phyloP scores from a whole-genome alignment of 1,140 invertebrate genomes.

The Pteromalus puparum region DNA sequence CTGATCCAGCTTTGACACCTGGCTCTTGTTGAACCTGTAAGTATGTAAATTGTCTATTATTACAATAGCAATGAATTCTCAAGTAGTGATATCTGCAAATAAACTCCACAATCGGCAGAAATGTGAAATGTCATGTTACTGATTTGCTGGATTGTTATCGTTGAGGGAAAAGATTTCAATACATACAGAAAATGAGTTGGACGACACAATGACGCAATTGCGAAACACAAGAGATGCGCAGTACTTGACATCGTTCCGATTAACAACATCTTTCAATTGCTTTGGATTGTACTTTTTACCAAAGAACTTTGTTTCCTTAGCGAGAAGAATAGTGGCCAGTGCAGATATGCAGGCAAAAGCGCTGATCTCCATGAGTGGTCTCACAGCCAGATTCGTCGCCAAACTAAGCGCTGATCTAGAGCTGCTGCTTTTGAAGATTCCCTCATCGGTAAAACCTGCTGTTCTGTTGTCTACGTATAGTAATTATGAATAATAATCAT shows the following conservation, averaged over 20 bases:
- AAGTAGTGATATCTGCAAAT: no score
- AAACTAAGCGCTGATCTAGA: slow-evolving; percentile 67
- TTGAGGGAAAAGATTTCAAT: slow-evolving; percentile 44
- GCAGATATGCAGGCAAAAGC: slow-evolving; percentile 71
- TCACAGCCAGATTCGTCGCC: slow-evolving; percentile 68
- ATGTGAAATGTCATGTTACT: no score
- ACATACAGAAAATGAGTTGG: slow-evolving; percentile 72
- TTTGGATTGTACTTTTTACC: slow-evolving; percentile 65
- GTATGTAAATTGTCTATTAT: background rate
- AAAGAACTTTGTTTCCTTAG: slow-evolving; percentile 73
- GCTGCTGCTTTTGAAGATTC: slow-evolving; percentile 62
- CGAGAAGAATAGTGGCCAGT: slow-evolving; percentile 65
- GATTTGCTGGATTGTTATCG: no score
- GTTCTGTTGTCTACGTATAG: slow-evolving; percentile 67
- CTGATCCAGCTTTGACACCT: slow-evolving; percentile 72
- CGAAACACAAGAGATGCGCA: slow-evolving; percentile 77
- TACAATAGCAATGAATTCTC: background rate
- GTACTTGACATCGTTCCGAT: slow-evolving; percentile 69
- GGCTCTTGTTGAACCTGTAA: slow-evolving; percentile 71
- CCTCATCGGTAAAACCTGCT: slow-evolving; percentile 69
- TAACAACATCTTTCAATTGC: slow-evolving; percentile 66
- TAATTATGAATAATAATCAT: no score
- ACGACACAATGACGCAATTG: slow-evolving; percentile 79
- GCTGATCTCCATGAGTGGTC: slow-evolving; percentile 69
- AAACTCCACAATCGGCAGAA: no score